Conservation (phyloP, 2,888 invertebrate species). For the Teleiodes luculella region DNA sequence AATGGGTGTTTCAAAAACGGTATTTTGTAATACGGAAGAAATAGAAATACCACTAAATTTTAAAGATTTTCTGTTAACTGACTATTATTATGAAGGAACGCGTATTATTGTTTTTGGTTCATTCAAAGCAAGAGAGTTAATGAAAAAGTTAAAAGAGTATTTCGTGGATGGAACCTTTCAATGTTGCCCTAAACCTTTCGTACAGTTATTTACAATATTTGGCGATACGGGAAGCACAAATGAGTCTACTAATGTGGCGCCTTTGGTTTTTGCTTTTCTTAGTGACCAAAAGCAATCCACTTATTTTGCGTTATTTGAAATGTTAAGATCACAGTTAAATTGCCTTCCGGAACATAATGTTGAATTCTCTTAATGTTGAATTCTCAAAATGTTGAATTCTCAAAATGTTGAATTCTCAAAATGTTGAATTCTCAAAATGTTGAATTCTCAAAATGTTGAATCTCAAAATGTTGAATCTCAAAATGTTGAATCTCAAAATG, state of each 20-base stretch:
- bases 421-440: too few species aligned
- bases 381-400: too few species aligned
- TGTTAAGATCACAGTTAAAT: too few species aligned
- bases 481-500: too few species aligned
- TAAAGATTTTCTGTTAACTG: not conserved
- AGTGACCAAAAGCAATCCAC: not conserved
- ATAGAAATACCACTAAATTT: constrained; percentile 2
- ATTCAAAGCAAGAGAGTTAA: not conserved
- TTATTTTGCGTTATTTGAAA: not conserved
- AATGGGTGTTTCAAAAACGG: constrained; percentile 1
- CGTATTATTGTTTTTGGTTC: constrained; percentile 1
- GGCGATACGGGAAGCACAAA: not conserved
- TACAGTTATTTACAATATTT: too few species aligned
- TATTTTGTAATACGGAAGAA: not conserved
- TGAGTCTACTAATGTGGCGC: not conserved
- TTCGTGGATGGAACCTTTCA: constrained; percentile 1
- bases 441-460: too few species aligned
- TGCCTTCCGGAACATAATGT: too few species aligned
- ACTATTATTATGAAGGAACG: constrained; percentile 2
- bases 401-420: too few species aligned
- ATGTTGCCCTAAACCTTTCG: not conserved
- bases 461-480: too few species aligned
- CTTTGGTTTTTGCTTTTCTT: not conserved
- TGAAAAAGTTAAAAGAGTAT: not conserved
- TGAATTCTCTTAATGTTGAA: too few species aligned